These are phyloP conservation scores for Helogale parvula DNA, from an alignment of 2,113 vertebrate genomes.

Conservation along the genomic window DNA sequence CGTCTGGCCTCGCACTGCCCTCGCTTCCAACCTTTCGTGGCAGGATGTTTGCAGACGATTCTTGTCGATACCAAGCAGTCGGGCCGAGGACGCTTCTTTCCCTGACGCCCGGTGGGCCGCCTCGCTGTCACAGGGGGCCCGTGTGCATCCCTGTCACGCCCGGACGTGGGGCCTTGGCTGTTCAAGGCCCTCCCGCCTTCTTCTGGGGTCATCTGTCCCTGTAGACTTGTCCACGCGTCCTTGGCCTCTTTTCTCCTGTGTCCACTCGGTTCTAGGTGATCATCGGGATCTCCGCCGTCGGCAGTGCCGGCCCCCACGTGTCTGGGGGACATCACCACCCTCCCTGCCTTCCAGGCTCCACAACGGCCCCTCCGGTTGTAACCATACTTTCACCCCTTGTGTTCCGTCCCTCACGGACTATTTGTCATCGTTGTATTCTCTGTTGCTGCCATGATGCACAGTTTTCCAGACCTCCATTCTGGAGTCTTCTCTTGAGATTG, in stretches of 20 bases:
- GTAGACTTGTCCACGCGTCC: rapidly evolving
- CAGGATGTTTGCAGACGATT: rapidly evolving
- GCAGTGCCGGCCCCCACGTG: rapidly evolving
- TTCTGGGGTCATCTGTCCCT: not conserved
- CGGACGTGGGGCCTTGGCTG: not conserved
- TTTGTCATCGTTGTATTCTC: not conserved
- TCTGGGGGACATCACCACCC: not conserved
- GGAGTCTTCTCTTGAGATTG: not conserved
- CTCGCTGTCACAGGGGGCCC: rapidly evolving
- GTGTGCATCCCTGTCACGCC: rapidly evolving
- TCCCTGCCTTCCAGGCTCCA: not conserved
- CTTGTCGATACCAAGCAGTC: rapidly evolving
- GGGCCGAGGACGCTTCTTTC: too few relatives aligned
- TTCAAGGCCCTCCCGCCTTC: too few relatives aligned
- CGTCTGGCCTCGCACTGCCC: rapidly evolving
- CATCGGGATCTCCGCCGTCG: too few relatives aligned
- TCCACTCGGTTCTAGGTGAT: not conserved
- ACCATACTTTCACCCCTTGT: rapidly evolving
- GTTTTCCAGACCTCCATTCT: rapidly evolving
- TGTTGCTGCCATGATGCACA: rapidly evolving
- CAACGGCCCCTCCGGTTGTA: too few relatives aligned
- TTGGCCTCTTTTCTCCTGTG: rapidly evolving
- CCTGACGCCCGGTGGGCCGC: not conserved
- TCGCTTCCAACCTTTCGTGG: not conserved
- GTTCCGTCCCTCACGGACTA: not conserved